Conservation (phyloP, 2,113 vertebrate species). For the Cyanoramphus novaezelandiae region DNA sequence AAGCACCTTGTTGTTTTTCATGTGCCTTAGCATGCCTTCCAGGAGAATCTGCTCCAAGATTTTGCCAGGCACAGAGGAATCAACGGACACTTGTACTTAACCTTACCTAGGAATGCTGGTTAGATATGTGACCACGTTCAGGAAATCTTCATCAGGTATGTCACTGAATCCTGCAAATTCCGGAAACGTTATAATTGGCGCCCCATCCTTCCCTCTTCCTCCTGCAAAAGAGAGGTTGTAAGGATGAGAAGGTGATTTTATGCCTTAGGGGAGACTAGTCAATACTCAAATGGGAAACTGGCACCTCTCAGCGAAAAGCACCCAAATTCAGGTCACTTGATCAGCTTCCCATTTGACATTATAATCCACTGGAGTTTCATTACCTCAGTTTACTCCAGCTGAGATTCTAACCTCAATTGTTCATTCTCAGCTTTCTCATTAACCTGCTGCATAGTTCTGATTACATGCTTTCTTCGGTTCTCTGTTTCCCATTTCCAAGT, state of each 20-base stretch:
- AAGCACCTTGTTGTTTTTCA: no score
- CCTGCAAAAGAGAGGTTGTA: slow-evolving; percentile 72
- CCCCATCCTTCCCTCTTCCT: slow-evolving; percentile 90
- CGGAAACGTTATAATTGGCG: slow-evolving; percentile 92
- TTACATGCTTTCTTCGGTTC: rapidly evolving
- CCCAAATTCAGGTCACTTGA: not conserved
- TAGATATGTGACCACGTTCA: slow-evolving; percentile 92
- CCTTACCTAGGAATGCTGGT: slow-evolving; percentile 93
- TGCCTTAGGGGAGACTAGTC: not conserved
- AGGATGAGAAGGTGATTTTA: not conserved
- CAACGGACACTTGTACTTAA: not conserved
- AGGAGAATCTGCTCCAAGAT: no score
- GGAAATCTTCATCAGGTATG: slow-evolving; percentile 90
- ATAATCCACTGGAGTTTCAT: not conserved
- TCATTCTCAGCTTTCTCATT: not conserved
- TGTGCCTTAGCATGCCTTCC: no score
- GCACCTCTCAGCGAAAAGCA: not conserved
- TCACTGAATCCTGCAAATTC: slow-evolving; percentile 90
- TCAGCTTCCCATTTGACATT: not conserved
- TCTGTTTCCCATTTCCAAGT: not conserved
- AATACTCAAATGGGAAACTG: not conserved
- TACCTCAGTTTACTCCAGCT: not conserved
- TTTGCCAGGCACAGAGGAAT: no score
- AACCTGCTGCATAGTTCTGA: not conserved
- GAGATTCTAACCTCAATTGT: not conserved